phyloP scores from a whole-genome alignment of 1,140 invertebrate genomes.

The Asobara japonica region DNA sequence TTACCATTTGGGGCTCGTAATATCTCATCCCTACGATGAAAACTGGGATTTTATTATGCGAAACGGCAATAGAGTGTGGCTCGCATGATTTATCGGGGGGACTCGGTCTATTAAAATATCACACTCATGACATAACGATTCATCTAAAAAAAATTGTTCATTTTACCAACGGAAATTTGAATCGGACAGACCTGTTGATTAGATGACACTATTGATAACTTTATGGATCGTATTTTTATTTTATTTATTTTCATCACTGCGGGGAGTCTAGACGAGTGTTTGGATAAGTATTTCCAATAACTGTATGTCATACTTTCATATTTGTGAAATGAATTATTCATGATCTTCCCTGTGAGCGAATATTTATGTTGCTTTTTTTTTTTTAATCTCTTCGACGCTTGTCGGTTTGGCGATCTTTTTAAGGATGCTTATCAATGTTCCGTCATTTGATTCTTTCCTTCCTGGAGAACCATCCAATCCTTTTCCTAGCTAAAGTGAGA shows the following conservation, averaged over 20 bases:
- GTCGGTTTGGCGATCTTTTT: neutral
- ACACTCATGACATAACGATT: slow-evolving; percentile 17
- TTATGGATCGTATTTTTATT: slow-evolving; percentile 16
- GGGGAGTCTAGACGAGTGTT: slow-evolving; percentile 22
- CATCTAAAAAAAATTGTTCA: neutral
- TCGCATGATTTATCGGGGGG: slow-evolving; percentile 16
- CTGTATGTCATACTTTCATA: slow-evolving; percentile 1
- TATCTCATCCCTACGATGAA: slow-evolving; percentile 15
- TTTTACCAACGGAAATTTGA: neutral
- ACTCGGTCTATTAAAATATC: slow-evolving; percentile 31
- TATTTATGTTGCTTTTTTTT: slow-evolving; percentile 44
- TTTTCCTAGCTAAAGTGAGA: too few relatives aligned
- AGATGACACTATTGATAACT: slow-evolving; percentile 28
- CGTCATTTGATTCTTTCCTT: too few relatives aligned
- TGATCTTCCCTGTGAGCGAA: slow-evolving; percentile 14
- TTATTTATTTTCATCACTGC: slow-evolving; percentile 21
- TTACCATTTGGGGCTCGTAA: slow-evolving; percentile 46
- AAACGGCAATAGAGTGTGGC: neutral
- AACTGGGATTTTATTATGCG: slow-evolving; percentile 9
- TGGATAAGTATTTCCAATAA: slow-evolving; percentile 13
- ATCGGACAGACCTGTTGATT: slow-evolving; percentile 22
- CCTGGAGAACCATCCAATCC: too few relatives aligned
- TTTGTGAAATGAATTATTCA: slow-evolving; percentile 27
- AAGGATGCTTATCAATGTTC: neutral
- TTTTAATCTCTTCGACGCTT: neutral